Conservation (phyloP, 2,113 vertebrate genomes). For the Maccullochella peelii region DNA sequence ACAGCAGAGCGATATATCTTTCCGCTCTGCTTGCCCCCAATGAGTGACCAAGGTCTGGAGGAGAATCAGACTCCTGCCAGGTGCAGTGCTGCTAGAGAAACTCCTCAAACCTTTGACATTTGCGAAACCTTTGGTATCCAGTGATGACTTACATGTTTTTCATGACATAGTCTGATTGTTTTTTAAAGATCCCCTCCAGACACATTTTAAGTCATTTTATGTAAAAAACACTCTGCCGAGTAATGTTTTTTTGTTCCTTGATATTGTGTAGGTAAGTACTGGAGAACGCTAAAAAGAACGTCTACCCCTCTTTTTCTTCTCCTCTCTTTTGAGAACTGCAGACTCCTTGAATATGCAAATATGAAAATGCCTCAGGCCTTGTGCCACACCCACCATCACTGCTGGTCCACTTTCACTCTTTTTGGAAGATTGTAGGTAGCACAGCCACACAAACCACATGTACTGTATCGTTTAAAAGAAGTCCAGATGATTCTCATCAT, state of each 20-base stretch:
- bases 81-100: conserved; percentile 64
- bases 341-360: conserved; percentile 11
- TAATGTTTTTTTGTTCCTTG: not conserved
- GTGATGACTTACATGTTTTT: conserved; percentile 33
- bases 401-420: conserved; percentile 4
- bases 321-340: not conserved
- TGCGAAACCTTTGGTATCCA: conserved; percentile 28
- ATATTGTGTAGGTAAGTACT: not conserved
- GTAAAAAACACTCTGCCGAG: not conserved
- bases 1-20: conserved; percentile 1
- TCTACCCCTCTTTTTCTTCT: not conserved
- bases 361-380: not conserved
- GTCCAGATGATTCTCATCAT: not conserved
- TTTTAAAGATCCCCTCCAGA: conserved; percentile 24
- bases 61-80: conserved; percentile 25
- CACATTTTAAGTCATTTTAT: conserved; percentile 10
- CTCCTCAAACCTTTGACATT: conserved; percentile 25
- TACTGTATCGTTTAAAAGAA: not conserved
- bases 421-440: not conserved
- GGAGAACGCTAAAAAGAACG: not conserved
- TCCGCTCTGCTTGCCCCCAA: not conserved
- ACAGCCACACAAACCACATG: not conserved
- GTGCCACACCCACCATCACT: not conserved
- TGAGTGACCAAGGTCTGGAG: conserved; percentile 5
- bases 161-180: conserved; percentile 12